A percentile compares a stretch with the other conserved stretches of the same genome.
Conservation (phyloP, 2,888 invertebrate species). For the Argynnis bischoffii region DNA sequence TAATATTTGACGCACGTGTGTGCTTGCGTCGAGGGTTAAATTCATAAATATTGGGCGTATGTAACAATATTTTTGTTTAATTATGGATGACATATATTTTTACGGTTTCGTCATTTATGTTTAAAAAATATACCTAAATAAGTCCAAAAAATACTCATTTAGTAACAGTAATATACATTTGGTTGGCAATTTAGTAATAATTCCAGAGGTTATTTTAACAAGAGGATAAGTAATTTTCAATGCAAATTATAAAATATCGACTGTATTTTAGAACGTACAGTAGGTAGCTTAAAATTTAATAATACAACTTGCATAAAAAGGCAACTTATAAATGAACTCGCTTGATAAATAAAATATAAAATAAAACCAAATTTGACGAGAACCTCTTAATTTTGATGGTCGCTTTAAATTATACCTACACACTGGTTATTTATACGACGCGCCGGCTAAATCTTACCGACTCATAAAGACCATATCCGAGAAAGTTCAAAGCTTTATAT, state of each 20-base stretch:
- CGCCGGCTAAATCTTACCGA: constrained; percentile 28
- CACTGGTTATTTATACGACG: constrained; percentile 33
- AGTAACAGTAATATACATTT: too few species aligned
- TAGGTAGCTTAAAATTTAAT: constrained; percentile 13
- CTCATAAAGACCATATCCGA: constrained; percentile 41
- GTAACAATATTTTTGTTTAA: neutral
- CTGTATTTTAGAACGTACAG: neutral
- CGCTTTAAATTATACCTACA: constrained; percentile 35
- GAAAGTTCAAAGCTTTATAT: constrained; percentile 41
- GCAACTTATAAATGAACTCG: constrained; percentile 38
- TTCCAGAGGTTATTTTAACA: neutral
- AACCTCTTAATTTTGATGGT: constrained; percentile 38
- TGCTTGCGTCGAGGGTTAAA: constrained; percentile 3
- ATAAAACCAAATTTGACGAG: constrained; percentile 35
- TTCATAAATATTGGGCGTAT: constrained; percentile 21
- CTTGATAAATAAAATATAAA: constrained; percentile 34
- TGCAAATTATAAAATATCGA: neutral
- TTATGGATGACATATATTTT: neutral
- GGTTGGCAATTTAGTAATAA: neutral
- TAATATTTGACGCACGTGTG: constrained; percentile 51
- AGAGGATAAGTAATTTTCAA: constrained; percentile 2
- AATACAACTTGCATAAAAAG: constrained; percentile 35
- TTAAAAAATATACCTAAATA: neutral
- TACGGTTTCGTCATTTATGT: neutral
- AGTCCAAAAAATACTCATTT: too few species aligned